A percentile compares a stretch with the other conserved stretches of the same genome.
phyloP scores from a whole-genome alignment of 2,888 invertebrate species.

The Dione juno region DNA sequence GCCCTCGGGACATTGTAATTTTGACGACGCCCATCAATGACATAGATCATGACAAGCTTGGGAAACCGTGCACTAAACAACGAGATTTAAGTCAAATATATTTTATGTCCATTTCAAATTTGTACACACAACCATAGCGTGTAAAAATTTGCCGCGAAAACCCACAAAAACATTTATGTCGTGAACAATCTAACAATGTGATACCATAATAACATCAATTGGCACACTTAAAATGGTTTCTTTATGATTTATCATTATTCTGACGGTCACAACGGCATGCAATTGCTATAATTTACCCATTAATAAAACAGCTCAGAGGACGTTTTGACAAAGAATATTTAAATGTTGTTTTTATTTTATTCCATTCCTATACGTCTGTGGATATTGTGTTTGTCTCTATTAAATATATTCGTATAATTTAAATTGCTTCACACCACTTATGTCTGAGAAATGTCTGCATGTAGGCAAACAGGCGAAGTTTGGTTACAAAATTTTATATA shows the following conservation, averaged over 20 bases:
- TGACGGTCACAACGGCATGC: slow-evolving; percentile 25
- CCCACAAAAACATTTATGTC: background rate
- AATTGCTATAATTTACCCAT: slow-evolving; percentile 9
- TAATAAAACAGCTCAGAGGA: background rate
- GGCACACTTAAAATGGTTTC: background rate
- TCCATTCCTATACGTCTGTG: background rate
- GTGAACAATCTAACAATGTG: background rate
- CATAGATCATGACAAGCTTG: too few species aligned
- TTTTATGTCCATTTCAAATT: too few species aligned
- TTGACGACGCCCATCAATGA: too few species aligned
- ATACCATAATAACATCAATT: slow-evolving; percentile 3
- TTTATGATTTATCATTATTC: slow-evolving; percentile 8
- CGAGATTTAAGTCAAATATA: too few species aligned
- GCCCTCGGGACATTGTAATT: too few species aligned
- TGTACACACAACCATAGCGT: background rate
- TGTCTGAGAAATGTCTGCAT: too few species aligned
- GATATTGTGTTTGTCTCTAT: too few species aligned
- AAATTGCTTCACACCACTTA: too few species aligned
- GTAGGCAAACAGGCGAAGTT: too few species aligned
- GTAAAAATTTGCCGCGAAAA: background rate
- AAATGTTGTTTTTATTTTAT: slow-evolving; percentile 5
- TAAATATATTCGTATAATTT: too few species aligned
- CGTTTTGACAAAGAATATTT: background rate
- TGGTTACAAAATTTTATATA: too few species aligned
- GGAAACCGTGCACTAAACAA: too few species aligned